Conservation (phyloP, 2,888 invertebrate genomes). For the Adelognathus sp. region DNA sequence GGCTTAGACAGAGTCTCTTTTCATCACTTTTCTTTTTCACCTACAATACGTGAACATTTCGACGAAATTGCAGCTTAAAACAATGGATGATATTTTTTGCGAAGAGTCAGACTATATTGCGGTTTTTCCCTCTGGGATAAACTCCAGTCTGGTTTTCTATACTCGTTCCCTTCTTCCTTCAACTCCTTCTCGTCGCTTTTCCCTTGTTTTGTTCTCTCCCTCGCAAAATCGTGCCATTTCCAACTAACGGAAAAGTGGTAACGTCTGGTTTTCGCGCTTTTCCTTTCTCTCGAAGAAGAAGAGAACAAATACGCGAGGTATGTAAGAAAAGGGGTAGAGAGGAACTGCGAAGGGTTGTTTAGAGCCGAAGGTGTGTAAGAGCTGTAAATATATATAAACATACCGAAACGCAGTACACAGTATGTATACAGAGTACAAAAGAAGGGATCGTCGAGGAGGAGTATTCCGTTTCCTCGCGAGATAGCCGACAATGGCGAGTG, state of each 20-base stretch:
- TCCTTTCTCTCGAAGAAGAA: neutral
- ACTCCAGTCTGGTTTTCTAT: no score
- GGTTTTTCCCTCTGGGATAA: no score
- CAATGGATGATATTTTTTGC: no score
- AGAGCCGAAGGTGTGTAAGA: constrained; percentile 1
- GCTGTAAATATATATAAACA: neutral
- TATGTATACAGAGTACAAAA: constrained; percentile 4
- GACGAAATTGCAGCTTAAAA: no score
- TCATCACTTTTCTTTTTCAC: no score
- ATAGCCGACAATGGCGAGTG: constrained; percentile 16
- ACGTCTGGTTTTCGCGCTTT: constrained; percentile 35
- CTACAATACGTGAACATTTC: no score
- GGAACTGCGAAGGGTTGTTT: constrained; percentile 14
- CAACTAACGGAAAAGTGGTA: constrained; percentile 54
- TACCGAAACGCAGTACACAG: no score
- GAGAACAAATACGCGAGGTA: constrained; percentile 11
- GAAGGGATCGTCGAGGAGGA: neutral
- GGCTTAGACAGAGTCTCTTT: no score
- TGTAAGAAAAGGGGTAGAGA: neutral
- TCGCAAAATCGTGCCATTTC: constrained; percentile 43
- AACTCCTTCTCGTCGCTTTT: neutral
- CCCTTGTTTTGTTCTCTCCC: constrained; percentile 8
- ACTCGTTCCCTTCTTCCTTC: neutral
- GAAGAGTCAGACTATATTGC: no score
- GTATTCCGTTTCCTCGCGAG: constrained; percentile 27